phyloP scores from a whole-genome alignment of 53 echinoderm and acorn worm genomes.

The Arbacia lixula region DNA sequence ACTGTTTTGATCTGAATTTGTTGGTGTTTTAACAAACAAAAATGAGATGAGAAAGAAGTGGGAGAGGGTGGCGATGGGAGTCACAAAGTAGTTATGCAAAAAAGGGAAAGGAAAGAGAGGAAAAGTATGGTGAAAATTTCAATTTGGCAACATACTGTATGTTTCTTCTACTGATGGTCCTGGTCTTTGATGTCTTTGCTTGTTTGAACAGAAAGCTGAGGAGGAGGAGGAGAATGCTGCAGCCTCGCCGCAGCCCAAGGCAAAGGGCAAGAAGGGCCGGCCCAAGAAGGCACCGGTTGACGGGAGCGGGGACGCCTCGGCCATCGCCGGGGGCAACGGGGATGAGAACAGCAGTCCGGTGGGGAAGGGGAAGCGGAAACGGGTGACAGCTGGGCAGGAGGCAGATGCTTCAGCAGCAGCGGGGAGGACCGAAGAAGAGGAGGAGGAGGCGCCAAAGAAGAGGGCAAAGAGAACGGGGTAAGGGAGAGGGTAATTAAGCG shows the following conservation, averaged over 20 bases:
- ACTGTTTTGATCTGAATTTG: too few species aligned
- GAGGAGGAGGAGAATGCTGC: constrained; percentile 5
- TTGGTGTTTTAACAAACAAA: too few species aligned
- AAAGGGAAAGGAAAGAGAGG: too few species aligned
- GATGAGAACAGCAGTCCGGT: constrained; percentile 68
- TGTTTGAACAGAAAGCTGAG: constrained; percentile 1
- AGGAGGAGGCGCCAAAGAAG: constrained; percentile 29
- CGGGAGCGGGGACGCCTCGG: constrained; percentile 29
- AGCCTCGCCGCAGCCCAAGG: constrained; percentile 14
- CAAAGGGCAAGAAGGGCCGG: constrained; percentile 24
- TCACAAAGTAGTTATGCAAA: too few species aligned
- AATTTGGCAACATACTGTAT: too few species aligned
- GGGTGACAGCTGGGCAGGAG: constrained; percentile 1
- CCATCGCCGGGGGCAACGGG: constrained; percentile 24
- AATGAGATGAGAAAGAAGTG: too few species aligned
- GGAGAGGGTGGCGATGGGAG: too few species aligned
- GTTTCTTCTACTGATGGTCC: not conserved
- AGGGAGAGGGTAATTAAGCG: too few species aligned
- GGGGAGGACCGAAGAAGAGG: not conserved
- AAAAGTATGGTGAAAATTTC: too few species aligned
- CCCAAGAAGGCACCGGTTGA: constrained; percentile 34
- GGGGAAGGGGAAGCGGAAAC: constrained; percentile 57
- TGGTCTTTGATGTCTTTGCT: not conserved
- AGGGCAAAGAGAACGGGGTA: constrained; percentile 39
- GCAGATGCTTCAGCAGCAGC: constrained; percentile 4